Evolutionary conservation across 2,888 invertebrate species (phyloP).

Genomic region (Caenorhabditis imperialis): DNA sequence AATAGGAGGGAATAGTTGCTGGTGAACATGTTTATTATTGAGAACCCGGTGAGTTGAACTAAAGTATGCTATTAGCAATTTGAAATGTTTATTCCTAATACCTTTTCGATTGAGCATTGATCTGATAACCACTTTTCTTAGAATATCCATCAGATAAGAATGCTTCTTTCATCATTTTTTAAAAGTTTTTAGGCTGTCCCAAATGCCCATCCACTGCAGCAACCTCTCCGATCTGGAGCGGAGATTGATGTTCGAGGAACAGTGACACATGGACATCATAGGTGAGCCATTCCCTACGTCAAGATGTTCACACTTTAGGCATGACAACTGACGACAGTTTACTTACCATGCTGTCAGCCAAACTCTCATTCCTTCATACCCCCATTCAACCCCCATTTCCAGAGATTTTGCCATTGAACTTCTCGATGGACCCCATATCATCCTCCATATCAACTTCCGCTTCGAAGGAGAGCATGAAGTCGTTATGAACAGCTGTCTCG

Average conservation of each 20-base stretch:
- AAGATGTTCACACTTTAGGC: no score
- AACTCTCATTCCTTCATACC: slow-evolving; percentile 10
- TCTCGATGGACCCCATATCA: slow-evolving; percentile 64
- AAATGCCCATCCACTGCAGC: slow-evolving; percentile 48
- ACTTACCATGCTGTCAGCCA: no score
- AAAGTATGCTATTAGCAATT: neutral
- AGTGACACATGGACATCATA: slow-evolving; percentile 51
- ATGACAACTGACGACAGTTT: no score
- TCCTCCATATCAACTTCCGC: slow-evolving; percentile 67
- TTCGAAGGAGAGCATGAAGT: slow-evolving; percentile 60
- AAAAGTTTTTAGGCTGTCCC: slow-evolving; percentile 51
- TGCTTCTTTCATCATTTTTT: no score
- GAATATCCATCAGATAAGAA: no score
- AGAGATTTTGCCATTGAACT: slow-evolving; percentile 64
- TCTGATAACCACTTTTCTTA: no score
- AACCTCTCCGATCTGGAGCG: slow-evolving; percentile 47
- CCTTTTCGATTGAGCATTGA: no score
- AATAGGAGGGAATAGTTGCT: neutral
- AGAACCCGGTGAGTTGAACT: slow-evolving; percentile 55
- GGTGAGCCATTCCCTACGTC: no score
- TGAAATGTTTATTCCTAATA: no score
- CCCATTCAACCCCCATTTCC: neutral
- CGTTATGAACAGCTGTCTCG: slow-evolving; percentile 54
- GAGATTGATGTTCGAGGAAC: slow-evolving; percentile 58
- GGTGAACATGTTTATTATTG: slow-evolving; percentile 51